Percentiles rank a stretch among this genome's conserved stretches.
Evolutionary conservation across 2,888 invertebrate genomes (phyloP).

Genomic region (Oeneis ivallda): DNA sequence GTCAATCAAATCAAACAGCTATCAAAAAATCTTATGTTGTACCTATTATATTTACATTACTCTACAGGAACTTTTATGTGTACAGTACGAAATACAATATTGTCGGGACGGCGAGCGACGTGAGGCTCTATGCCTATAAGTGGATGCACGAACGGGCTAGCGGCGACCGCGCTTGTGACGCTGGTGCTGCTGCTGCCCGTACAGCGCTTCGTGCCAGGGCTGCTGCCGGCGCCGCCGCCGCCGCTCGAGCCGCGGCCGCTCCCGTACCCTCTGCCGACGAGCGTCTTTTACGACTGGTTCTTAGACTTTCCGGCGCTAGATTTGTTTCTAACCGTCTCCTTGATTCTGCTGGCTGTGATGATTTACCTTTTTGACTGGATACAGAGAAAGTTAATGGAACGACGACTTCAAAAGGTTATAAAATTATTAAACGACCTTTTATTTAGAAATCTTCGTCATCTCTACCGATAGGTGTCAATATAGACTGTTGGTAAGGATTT

Average conservation of each 20-base stretch:
- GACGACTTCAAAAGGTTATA: slow-evolving; percentile 62
- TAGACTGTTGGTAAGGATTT: too few relatives aligned
- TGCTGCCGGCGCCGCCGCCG: slow-evolving; percentile 28
- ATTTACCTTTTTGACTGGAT: slow-evolving; percentile 66
- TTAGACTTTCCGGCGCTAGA: slow-evolving; percentile 36
- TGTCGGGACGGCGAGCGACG: too few relatives aligned
- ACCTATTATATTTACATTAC: neutral
- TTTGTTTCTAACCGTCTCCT: slow-evolving; percentile 51
- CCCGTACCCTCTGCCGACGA: too few relatives aligned
- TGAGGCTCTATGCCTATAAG: slow-evolving; percentile 53
- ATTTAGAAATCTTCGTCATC: too few relatives aligned
- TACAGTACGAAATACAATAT: too few relatives aligned
- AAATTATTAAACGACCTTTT: too few relatives aligned
- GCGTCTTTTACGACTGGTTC: neutral
- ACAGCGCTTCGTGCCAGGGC: slow-evolving; percentile 58
- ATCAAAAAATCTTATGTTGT: slow-evolving; percentile 2
- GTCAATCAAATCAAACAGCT: neutral
- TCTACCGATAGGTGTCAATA: too few relatives aligned
- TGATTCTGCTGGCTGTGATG: slow-evolving; percentile 51
- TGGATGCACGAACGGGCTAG: slow-evolving; percentile 58
- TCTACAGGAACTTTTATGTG: slow-evolving; percentile 2
- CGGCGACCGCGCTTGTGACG: slow-evolving; percentile 54
- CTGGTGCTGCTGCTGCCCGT: slow-evolving; percentile 61
- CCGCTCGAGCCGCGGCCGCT: slow-evolving; percentile 32
- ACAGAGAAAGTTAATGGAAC: slow-evolving; percentile 67